These are phyloP conservation scores for Cygnus buccinator DNA, from an alignment of 2,113 vertebrate genomes.

Conservation along the genomic window DNA sequence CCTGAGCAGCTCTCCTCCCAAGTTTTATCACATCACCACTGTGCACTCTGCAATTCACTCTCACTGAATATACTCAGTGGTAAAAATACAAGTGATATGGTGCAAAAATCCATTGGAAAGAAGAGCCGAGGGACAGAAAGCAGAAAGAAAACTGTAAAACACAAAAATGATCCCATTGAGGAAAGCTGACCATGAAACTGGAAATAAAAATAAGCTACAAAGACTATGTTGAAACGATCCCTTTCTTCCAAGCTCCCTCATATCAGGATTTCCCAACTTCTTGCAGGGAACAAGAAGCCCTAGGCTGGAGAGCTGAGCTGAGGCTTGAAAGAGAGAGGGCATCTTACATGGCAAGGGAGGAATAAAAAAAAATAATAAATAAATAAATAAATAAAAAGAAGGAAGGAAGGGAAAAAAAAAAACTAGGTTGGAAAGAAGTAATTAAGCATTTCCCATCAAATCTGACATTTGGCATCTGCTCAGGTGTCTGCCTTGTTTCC, in stretches of 20 bases:
- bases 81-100: neutral
- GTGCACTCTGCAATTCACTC: accelerated
- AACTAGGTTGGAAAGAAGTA: neutral
- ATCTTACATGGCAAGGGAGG: neutral
- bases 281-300: neutral
- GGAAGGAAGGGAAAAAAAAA: neutral
- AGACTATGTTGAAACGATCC: neutral
- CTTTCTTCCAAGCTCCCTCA: neutral
- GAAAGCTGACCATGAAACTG: neutral
- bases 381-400: too few species aligned
- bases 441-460: slow-evolving; percentile 63
- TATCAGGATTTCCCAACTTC: neutral
- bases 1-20: neutral
- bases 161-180: neutral
- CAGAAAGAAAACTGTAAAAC: neutral
- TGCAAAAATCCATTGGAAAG: neutral
- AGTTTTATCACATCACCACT: neutral
- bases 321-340: neutral
- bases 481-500: slow-evolving; percentile 33
- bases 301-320: neutral
- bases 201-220: neutral
- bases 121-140: neutral
- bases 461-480: slow-evolving; percentile 61
- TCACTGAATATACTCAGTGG: neutral
- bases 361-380: neutral